These are phyloP conservation scores for Thalpophila matura DNA, from an alignment of 2,888 invertebrate genomes.

Conservation along the genomic window DNA sequence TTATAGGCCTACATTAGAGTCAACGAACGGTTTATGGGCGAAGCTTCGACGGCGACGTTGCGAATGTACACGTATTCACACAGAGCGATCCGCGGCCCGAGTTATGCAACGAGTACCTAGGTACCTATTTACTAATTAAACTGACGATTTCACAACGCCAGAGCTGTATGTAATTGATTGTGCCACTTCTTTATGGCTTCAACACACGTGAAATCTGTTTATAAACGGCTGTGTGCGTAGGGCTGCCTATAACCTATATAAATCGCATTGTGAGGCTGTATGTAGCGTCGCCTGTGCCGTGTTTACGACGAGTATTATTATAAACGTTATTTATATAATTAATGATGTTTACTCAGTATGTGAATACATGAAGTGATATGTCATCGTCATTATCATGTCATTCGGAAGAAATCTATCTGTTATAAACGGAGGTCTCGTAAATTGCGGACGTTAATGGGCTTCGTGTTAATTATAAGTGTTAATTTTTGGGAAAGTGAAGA, in stretches of 20 bases:
- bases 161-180: constrained; percentile 70
- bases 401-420: constrained; percentile 40
- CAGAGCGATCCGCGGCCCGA: constrained; percentile 29
- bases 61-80: constrained; percentile 52
- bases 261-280: constrained; percentile 10
- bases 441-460: constrained; percentile 39
- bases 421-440: constrained; percentile 37
- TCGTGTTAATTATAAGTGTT: constrained; percentile 43
- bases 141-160: constrained; percentile 70
- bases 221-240: constrained; percentile 56
- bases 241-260: constrained; percentile 44
- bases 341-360: constrained; percentile 36
- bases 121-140: constrained; percentile 69
- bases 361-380: constrained; percentile 26
- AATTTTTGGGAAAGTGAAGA: constrained; percentile 50
- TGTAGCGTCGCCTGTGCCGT: constrained; percentile 19
- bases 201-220: constrained; percentile 70
- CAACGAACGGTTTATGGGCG: constrained; percentile 67
- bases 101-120: constrained; percentile 58
- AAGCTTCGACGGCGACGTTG: constrained; percentile 54
- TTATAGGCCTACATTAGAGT: constrained; percentile 57
- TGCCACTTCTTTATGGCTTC: constrained; percentile 69
- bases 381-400: constrained; percentile 31
- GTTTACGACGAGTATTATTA: constrained; percentile 15
- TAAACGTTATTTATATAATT: constrained; percentile 44